phyloP scores from a whole-genome alignment of 2,888 invertebrate genomes.

The Lysandra coridon region DNA sequence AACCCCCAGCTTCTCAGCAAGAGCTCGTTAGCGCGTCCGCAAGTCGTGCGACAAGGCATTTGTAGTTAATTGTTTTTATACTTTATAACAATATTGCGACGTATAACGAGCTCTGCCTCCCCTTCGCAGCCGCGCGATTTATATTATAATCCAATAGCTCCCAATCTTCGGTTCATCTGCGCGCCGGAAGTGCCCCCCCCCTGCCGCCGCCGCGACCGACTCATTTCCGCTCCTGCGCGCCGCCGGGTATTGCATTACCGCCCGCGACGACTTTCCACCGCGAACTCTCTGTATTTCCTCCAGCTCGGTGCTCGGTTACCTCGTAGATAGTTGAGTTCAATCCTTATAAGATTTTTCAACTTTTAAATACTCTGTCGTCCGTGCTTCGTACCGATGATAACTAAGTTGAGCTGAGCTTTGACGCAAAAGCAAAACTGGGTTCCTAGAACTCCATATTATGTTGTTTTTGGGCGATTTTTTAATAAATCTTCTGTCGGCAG shows the following conservation, averaged over 20 bases:
- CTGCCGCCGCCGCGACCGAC: slow-evolving; percentile 2
- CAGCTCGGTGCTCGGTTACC: background rate
- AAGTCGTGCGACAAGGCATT: too few relatives aligned
- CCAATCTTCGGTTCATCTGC: slow-evolving; percentile 13
- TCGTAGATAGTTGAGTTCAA: background rate
- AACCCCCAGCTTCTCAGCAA: too few relatives aligned
- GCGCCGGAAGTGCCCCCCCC: background rate
- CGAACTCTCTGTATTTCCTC: background rate
- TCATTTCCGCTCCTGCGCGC: slow-evolving; percentile 16
- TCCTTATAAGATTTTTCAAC: background rate
- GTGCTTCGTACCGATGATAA: background rate
- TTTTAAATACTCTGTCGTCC: background rate
- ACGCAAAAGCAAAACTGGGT: too few relatives aligned
- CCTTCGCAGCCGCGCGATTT: background rate
- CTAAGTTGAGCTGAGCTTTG: too few relatives aligned
- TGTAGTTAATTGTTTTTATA: too few relatives aligned
- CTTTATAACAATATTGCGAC: too few relatives aligned
- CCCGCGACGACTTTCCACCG: background rate
- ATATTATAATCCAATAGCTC: slow-evolving; percentile 18
- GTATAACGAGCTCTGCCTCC: background rate
- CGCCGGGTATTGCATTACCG: slow-evolving; percentile 17
- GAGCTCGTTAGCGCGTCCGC: too few relatives aligned
- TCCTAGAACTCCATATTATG: too few relatives aligned
- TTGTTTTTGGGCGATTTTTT: background rate
- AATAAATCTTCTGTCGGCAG: background rate